Evolutionary conservation across 2,888 invertebrate species (phyloP), one percentile per base, ranked within the genome.

Genomic region (Abscondita cerata): DNA sequence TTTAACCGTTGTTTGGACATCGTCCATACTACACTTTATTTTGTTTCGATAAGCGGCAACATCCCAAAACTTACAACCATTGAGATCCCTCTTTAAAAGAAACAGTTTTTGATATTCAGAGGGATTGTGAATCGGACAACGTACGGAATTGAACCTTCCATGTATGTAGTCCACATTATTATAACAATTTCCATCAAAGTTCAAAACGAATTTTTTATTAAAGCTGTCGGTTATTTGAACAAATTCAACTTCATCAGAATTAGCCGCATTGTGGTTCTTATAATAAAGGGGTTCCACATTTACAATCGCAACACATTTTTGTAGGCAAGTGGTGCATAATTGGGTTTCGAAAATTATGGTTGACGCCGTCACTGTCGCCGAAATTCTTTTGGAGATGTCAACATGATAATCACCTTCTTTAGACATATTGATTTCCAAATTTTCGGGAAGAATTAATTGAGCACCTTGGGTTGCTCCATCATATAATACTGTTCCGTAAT

Each of bases 401-500:
- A 62, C 25, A 1, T 15, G 6, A 20, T 55, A 62, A 1, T 59
- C 52, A 4, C 62, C 65, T 13, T 12, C 31, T 13, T 38, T 19
- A 1, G 58, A 16, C 12, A 50, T 40, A 16, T 38, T 25, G n/a
- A 65, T 13, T 4, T 8, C 53, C 9, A 56, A 25, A 31, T 59
- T 34, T 33, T 55, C 56, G 6, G 65, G 65, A 11, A 59, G 25
- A 9, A 52, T 41, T 44, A 65, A 34, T 15, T 62, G 57, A 1
- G 36, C 36, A 15, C 52, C 16, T 6, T 52, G 50, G 19, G 34
- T 36, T 8, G 2, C 13, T 15, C 64, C 63, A 15, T 65, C 34
- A 46, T 55, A 64, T 3, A 53, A 38, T 40, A 66, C 58, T 1
- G 62, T 66, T 8, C 65, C 59, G 20, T 60, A 68, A 25, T 66